A percentile compares a stretch with the other conserved stretches of the same genome.
phyloP scores from a whole-genome alignment of 2,888 invertebrate species.

The Harpalus rubripes region DNA sequence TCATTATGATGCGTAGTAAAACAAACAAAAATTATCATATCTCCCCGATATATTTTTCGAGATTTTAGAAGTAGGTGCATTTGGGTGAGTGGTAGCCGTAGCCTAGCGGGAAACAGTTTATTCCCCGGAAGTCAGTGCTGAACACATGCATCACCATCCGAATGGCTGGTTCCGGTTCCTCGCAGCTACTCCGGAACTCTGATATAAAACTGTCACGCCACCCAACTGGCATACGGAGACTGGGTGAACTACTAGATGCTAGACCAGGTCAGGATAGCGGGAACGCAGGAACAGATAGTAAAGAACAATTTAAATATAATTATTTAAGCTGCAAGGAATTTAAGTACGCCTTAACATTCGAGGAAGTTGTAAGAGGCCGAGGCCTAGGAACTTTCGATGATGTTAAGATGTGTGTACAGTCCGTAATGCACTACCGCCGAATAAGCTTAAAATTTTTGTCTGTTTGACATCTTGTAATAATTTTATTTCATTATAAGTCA shows the following conservation, averaged over 20 bases:
- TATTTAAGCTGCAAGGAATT: too few species aligned
- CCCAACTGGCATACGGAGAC: neutral
- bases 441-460: too few species aligned
- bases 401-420: too few species aligned
- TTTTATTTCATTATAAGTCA: too few species aligned
- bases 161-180: neutral
- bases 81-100: neutral
- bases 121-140: neutral
- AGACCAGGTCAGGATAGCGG: neutral
- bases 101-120: neutral
- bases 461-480: too few species aligned
- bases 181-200: neutral
- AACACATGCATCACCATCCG: slow-evolving; percentile 4
- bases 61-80: neutral
- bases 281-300: neutral
- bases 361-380: too few species aligned
- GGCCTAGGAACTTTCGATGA: too few species aligned
- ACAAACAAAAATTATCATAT: neutral
- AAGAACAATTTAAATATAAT: neutral
- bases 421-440: too few species aligned
- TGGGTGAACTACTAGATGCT: neutral
- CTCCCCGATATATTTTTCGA: neutral
- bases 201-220: neutral
- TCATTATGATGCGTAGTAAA: neutral
- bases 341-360: too few species aligned